Base-by-base conservation (phyloP, 2,888 invertebrate species). In the Phorcus lineatus region DNA sequence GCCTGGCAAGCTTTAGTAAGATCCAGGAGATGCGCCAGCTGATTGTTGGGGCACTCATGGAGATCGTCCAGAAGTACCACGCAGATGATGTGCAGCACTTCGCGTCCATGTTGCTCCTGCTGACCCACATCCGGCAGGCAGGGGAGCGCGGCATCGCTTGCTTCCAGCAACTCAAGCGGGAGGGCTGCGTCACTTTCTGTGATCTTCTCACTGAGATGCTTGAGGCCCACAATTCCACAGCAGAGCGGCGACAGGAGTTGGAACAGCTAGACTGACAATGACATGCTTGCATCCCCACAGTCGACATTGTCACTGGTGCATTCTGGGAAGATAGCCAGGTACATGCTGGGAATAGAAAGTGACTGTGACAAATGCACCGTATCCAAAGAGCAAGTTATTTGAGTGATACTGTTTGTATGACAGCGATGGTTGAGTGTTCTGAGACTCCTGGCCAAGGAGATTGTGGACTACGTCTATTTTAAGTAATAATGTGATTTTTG, bases 201-300 rank as follows among this genome's bases (percentile, higher is more conserved):
- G 91, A 90, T 82, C 82, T 91, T 19, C 78, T 91, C 11, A 88
- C 87, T 17, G 91, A 91, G 82, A 91, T 91, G 90, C 79, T 91
- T 24, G 91, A 90, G 66, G 89, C 91, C 74, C 84, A 87, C 83
- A 87, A 83, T 77, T 80, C 83, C 11, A 82, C 80, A 17, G 78
- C 79, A 28, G 86, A 84, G 52, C 28, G 78, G 3, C 70, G 76
- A 54, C 67, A 78, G 22, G 67, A 66, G 19, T n/a, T 47, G 17
- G 67, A 66, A 78, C 67, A 67, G 22, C 66, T 78, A 16, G 47
- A 78, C 53, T 66, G 62, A 78, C 62, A 28, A 16, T 62, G 28
- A 62, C 62, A 28, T 62, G 28, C 62, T 28, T 28, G 28, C 22
- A 24, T 13, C 28, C 62, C 24, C 17, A 57, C 24, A 13, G 47